Base-by-base conservation (phyloP, 2,888 invertebrate genomes). In the Sisyra terminalis region DNA sequence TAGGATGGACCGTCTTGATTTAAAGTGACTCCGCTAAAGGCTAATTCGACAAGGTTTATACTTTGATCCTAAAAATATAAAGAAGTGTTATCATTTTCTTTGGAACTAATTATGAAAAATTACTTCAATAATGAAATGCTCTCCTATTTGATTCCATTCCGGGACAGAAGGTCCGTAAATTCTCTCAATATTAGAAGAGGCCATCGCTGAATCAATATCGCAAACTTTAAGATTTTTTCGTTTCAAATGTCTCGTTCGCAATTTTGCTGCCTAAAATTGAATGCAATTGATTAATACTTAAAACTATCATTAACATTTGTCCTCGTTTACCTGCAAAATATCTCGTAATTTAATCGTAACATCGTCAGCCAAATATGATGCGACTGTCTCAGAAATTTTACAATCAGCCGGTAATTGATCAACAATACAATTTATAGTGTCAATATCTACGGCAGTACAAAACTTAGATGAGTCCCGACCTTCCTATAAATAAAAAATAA, bases 261-360 rank as follows among this genome's bases (percentile, higher is more conserved):
- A 24, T 7, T 24, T 24, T 24, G 24, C 3, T 7, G 24, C 7
- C 24, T 24, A 24, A 24, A 24, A 24, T 24, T 24, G 24, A 24
- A 24, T n/a, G n/a, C n/a, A n/a, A n/a, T n/a, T n/a, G n/a, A n/a
- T n/a, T n/a, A 31, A 31, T 31, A 31, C 31, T 29, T 9, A 29
- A n/a, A n/a, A n/a, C n/a, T n/a, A n/a, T n/a, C n/a, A n/a, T n/a
- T n/a, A n/a, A n/a, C n/a, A n/a, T n/a, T n/a, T n/a, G n/a, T n/a
- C n/a, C n/a, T n/a, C n/a, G n/a, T n/a, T 18, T 18, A 37, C 37
- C 11, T 37, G 37, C 10, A 37, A 9, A 37, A 37, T 16, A 17
- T 37, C 37, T 15, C 37, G 37, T 15, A 37, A 10, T 37, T 37
- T 37, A 37, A 15, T 11, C n/a, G 37, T 37, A 18, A 37, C 37